Percentiles rank a stretch among this genome's conserved stretches.
Conservation (phyloP, 1,140 invertebrate genomes). For the Paraescarpia echinospica region DNA sequence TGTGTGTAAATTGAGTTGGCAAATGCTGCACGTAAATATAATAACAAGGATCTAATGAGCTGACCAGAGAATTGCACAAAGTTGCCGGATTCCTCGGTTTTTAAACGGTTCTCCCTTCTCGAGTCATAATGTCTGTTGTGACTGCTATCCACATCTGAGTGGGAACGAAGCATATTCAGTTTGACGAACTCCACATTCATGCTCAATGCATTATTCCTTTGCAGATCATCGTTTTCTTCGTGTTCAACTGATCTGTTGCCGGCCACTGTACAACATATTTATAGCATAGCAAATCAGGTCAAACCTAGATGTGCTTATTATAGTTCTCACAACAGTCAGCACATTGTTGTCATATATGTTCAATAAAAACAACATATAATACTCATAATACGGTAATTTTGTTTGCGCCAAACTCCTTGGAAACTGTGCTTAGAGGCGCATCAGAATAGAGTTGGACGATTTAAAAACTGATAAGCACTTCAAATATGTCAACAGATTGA, state of each 20-base stretch:
- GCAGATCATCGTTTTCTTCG: not conserved
- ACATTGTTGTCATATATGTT: not conserved
- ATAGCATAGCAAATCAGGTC: not conserved
- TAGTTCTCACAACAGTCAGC: too few species aligned
- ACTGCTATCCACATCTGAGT: conserved; percentile 37
- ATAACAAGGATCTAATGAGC: not conserved
- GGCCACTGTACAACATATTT: not conserved
- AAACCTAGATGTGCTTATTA: too few species aligned
- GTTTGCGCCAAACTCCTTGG: too few species aligned
- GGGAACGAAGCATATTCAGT: conserved; percentile 60
- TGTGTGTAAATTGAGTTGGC: too few species aligned
- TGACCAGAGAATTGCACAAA: not conserved
- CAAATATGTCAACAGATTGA: too few species aligned
- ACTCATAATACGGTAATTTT: too few species aligned
- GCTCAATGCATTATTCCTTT: conserved; percentile 84
- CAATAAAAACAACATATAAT: too few species aligned
- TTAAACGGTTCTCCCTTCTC: not conserved
- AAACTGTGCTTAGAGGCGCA: too few species aligned
- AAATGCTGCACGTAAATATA: not conserved
- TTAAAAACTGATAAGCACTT: too few species aligned
- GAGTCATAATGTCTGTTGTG: too few species aligned
- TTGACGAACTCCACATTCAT: conserved; percentile 97
- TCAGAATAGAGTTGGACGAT: too few species aligned
- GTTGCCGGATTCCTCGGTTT: not conserved
- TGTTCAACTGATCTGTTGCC: not conserved